A percentile compares a stretch with the other conserved stretches of the same genome.
phyloP scores from a whole-genome alignment of 2,888 invertebrate genomes.

The Cantharis nigra region DNA sequence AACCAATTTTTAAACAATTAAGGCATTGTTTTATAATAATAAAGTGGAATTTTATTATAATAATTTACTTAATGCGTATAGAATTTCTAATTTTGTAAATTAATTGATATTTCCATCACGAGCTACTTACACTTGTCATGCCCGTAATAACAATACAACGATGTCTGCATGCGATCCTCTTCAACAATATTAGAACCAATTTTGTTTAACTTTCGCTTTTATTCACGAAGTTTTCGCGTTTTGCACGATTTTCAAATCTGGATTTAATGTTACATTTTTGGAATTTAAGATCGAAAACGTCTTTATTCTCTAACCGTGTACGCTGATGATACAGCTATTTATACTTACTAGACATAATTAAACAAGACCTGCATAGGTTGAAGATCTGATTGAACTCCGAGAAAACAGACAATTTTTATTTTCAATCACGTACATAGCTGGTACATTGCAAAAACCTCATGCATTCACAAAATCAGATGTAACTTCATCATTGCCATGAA shows the following conservation, averaged over 20 bases:
- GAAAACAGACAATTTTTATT: too few species aligned
- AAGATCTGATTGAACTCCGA: too few species aligned
- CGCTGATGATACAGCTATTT: too few species aligned
- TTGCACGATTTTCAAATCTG: background rate
- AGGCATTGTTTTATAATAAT: background rate
- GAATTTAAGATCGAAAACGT: too few species aligned
- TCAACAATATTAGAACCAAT: background rate
- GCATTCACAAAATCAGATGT: too few species aligned
- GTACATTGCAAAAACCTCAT: too few species aligned
- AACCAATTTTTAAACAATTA: background rate
- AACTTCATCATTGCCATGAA: too few species aligned
- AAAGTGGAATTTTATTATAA: background rate
- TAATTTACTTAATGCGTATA: background rate
- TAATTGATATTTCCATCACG: conserved; percentile 12
- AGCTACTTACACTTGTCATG: conserved; percentile 13
- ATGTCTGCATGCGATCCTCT: background rate
- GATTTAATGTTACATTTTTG: background rate
- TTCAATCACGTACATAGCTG: too few species aligned
- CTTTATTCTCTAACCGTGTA: too few species aligned
- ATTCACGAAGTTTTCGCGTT: background rate
- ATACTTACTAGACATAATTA: too few species aligned
- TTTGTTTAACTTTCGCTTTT: conserved; percentile 6
- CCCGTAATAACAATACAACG: background rate
- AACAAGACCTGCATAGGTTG: too few species aligned
- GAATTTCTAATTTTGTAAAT: background rate